Evolutionary conservation across 1,140 invertebrate genomes (phyloP), one percentile per base, ranked within the genome.

Genomic region (Hermetia illucens): DNA sequence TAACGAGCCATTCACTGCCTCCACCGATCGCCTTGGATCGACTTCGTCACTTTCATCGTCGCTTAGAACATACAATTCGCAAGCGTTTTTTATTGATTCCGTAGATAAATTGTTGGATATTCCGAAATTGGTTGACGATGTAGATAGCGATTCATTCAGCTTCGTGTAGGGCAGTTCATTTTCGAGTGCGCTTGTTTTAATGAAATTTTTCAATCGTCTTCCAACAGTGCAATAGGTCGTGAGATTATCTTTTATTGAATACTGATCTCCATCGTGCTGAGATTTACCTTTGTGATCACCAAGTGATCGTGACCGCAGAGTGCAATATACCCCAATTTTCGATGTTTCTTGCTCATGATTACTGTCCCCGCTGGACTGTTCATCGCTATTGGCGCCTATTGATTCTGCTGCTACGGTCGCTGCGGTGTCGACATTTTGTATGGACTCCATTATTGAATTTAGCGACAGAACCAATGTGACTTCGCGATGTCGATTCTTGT

Each of bases 31-130:
- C 4, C 12, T 5, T 5, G 16, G 8, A 34, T 35, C 12, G 22
- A 20, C 8, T 3, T 4, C 12, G 17, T 17, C 10, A 20, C 8
- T 21, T 5, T 57, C 54, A 25, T 57, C 53, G 33, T 55, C 54
- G 39, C 46, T 49, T 37, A 35, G 17, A 10, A 21, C 34, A 35
- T 17, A 17, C 5, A 40, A 56, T 34, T 49, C 54, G 36, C 50
- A 56, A 16, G 50, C 47, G 25, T 53, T 47, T 13, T 50, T 47
- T 12, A 57, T 47, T 19, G 54, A 53, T 40, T 57, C 54, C 35
- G 46, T 57, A 20, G 54, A 57, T 9, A 54, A 43, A 39, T 51
- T 53, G 33, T 54, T 48, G 17, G 54, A 57, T 24, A 57, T 41
- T n/a, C 27, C 37, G 3, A 36, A 21, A 12, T 17, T 13, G 5